These are phyloP conservation scores for Nemotelus nigrinus DNA, from an alignment of 2,888 invertebrate species.

Conservation along the genomic window DNA sequence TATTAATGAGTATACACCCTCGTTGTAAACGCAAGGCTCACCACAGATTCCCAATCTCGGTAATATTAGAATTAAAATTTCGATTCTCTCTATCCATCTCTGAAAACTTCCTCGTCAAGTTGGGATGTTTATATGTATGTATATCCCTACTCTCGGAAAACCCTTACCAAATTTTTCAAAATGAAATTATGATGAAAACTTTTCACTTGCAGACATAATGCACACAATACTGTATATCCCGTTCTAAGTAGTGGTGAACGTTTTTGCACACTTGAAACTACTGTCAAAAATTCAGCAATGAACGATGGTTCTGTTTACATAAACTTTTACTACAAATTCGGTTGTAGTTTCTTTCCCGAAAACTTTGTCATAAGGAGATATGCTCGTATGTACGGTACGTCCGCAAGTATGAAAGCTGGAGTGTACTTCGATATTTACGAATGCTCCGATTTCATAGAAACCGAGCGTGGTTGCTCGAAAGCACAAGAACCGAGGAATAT, in stretches of 20 bases:
- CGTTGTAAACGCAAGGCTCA: too few relatives aligned
- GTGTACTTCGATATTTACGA: too few relatives aligned
- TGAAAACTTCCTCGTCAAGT: neutral
- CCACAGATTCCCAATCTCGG: too few relatives aligned
- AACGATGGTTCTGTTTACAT: conserved; percentile 29
- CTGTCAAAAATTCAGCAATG: conserved; percentile 28
- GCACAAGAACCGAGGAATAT: conserved; percentile 4
- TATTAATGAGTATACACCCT: too few relatives aligned
- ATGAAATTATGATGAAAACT: conserved; percentile 13
- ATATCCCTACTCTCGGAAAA: neutral
- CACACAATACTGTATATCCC: neutral
- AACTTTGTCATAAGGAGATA: neutral
- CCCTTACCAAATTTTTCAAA: conserved; percentile 9
- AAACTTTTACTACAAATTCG: conserved; percentile 27
- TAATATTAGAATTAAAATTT: too few relatives aligned
- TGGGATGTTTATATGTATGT: neutral
- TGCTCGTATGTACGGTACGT: neutral
- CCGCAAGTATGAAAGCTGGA: too few relatives aligned
- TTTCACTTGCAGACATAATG: neutral
- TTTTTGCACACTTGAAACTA: conserved; percentile 9
- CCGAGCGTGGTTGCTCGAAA: neutral
- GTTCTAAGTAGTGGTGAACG: neutral
- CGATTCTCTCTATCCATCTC: too few relatives aligned
- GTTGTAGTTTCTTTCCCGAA: conserved; percentile 1
- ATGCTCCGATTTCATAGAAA: neutral